Percentiles rank a stretch among this genome's conserved stretches.
These are phyloP conservation scores for Horisme vitalbata DNA, from an alignment of 2,888 invertebrate genomes.

Conservation along the genomic window DNA sequence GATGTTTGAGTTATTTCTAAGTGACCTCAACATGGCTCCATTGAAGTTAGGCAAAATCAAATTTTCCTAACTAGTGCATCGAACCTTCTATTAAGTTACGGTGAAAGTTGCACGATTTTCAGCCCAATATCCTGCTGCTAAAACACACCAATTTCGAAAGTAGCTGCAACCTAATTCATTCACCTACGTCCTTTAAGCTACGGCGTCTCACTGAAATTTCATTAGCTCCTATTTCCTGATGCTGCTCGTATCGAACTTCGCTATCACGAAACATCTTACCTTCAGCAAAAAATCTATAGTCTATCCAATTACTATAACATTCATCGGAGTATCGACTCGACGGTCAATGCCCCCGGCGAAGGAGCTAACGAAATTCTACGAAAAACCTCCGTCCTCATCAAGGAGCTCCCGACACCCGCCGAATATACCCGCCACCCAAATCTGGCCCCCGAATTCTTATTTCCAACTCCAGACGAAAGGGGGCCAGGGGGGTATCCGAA, in stretches of 20 bases:
- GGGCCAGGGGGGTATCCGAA: slow-evolving; percentile 72
- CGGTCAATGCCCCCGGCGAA: slow-evolving; percentile 66
- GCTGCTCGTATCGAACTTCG: slow-evolving; percentile 19
- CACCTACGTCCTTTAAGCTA: slow-evolving; percentile 30
- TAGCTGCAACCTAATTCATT: slow-evolving; percentile 28
- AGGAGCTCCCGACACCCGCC: slow-evolving; percentile 72
- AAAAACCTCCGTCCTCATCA: slow-evolving; percentile 81
- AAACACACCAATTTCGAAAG: slow-evolving; percentile 16
- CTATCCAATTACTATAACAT: slow-evolving; percentile 73
- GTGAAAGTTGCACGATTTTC: slow-evolving; percentile 6
- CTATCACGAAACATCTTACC: slow-evolving; percentile 30
- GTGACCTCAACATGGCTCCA: neutral
- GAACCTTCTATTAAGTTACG: slow-evolving; percentile 13
- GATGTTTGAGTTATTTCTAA: neutral
- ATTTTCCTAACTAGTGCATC: slow-evolving; percentile 13
- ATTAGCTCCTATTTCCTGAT: slow-evolving; percentile 47
- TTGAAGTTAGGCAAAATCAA: slow-evolving; percentile 7
- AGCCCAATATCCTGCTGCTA: slow-evolving; percentile 17
- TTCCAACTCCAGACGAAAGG: slow-evolving; percentile 76
- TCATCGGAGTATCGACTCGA: slow-evolving; percentile 74
- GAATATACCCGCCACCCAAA: slow-evolving; percentile 73
- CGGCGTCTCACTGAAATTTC: slow-evolving; percentile 44
- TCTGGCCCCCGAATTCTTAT: slow-evolving; percentile 80
- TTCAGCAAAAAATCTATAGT: slow-evolving; percentile 23
- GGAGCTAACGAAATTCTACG: slow-evolving; percentile 78